Evolutionary conservation across 2,888 invertebrate species (phyloP).

Genomic region (Cataglyphis cursor): DNA sequence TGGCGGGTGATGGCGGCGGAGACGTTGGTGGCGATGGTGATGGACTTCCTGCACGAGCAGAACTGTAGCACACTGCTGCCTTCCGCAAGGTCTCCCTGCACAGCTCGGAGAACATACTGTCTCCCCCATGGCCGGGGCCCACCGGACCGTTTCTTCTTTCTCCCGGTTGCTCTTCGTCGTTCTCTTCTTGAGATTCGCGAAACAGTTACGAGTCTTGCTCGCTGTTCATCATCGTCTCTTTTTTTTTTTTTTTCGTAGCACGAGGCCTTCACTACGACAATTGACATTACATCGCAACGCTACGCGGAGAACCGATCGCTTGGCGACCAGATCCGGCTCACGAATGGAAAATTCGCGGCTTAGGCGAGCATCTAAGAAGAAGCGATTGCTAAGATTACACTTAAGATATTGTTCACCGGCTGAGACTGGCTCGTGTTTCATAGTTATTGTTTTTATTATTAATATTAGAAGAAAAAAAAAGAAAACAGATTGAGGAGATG

Average conservation of each 20-base stretch:
- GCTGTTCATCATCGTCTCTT: constrained; percentile 41
- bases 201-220: constrained; percentile 48
- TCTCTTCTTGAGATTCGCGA: neutral
- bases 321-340: neutral
- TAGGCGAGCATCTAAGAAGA: constrained; percentile 37
- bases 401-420: neutral
- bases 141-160: constrained; percentile 68
- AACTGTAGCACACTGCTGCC: constrained; percentile 87
- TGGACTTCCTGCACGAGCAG: constrained; percentile 85
- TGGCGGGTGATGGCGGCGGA: constrained; percentile 85
- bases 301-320: constrained; percentile 24
- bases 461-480: neutral
- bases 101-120: constrained; percentile 88
- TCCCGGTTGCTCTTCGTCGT: neutral
- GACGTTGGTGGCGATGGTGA: constrained; percentile 85
- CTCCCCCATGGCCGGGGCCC: constrained; percentile 87
- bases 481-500: neutral
- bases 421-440: constrained; percentile 44
- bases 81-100: constrained; percentile 88
- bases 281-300: constrained; percentile 61
- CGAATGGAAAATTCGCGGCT: constrained; percentile 1
- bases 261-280: constrained; percentile 38
- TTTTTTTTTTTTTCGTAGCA: neutral
- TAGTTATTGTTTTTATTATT: constrained; percentile 25
- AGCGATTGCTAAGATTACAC: constrained; percentile 30